Evolutionary conservation across 2,888 invertebrate species (phyloP).

Genomic region (Patella depressa): DNA sequence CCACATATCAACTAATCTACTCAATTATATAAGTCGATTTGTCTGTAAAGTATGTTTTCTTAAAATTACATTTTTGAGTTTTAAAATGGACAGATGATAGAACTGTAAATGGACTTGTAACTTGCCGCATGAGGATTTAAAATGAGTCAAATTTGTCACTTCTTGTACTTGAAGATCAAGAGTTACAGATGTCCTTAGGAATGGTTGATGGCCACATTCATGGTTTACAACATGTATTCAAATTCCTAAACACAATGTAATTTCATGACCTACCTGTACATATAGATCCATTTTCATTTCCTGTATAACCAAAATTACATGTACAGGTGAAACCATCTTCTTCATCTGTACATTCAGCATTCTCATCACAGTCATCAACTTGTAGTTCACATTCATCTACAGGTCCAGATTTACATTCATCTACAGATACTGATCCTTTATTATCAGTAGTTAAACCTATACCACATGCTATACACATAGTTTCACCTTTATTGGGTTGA

Average conservation of each 20-base stretch:
- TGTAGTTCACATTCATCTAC: conserved; percentile 50
- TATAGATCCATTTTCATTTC: conserved; percentile 36
- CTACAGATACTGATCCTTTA: conserved; percentile 37
- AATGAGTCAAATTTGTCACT: too few species aligned
- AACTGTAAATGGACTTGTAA: too few species aligned
- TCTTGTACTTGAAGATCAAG: too few species aligned
- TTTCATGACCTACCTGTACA: conserved; percentile 41
- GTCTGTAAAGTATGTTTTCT: background rate
- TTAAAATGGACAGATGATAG: too few species aligned
- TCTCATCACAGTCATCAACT: conserved; percentile 44
- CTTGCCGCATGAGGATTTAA: too few species aligned
- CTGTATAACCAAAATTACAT: conserved; percentile 49
- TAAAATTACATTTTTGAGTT: background rate
- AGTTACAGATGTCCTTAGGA: too few species aligned
- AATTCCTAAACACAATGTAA: too few species aligned
- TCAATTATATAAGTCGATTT: background rate
- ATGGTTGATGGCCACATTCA: too few species aligned
- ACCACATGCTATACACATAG: conserved; percentile 49
- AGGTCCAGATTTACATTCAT: conserved; percentile 42
- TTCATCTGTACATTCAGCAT: conserved; percentile 45
- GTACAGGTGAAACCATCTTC: conserved; percentile 45
- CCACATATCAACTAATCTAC: background rate
- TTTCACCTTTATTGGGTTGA: conserved; percentile 43
- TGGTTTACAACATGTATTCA: too few species aligned
- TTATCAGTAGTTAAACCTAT: conserved; percentile 45